Evolutionary conservation across 1,140 invertebrate species (phyloP).

Genomic region (Drosophila navojoa): DNA sequence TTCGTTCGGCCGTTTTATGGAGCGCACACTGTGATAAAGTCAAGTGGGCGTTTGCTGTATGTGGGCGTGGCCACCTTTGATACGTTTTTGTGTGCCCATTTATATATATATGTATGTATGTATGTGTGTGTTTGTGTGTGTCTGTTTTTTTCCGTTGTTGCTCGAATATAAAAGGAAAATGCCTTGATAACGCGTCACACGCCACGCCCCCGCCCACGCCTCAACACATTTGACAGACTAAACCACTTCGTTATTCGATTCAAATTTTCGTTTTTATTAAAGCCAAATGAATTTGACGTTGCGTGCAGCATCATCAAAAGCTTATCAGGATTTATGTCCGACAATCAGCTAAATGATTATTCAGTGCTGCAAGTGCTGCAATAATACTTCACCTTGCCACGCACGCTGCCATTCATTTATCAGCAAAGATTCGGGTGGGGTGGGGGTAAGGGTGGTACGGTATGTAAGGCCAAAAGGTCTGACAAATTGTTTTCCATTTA

Average conservation of each 20-base stretch:
- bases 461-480: neutral
- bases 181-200: neutral
- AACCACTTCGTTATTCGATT: slow-evolving; percentile 30
- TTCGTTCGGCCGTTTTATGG: slow-evolving; percentile 20
- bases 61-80: slow-evolving; percentile 35
- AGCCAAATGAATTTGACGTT: slow-evolving; percentile 35
- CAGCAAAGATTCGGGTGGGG: neutral
- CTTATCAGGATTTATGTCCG: slow-evolving; percentile 38
- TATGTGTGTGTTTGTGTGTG: no score
- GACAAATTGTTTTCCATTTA: slow-evolving; percentile 32
- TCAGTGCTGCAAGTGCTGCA: slow-evolving; percentile 35
- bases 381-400: slow-evolving; percentile 34
- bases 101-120: neutral
- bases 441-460: no score
- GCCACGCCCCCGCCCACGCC: neutral
- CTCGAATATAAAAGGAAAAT: slow-evolving; percentile 19
- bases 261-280: slow-evolving; percentile 45
- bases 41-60: slow-evolving; percentile 46
- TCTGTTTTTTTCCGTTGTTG: neutral
- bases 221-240: slow-evolving; percentile 23
- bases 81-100: slow-evolving; percentile 50
- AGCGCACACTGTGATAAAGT: slow-evolving; percentile 64
- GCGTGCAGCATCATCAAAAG: slow-evolving; percentile 35
- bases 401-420: slow-evolving; percentile 37
- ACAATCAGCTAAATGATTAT: slow-evolving; percentile 43